Conservation (phyloP, 2,888 invertebrate genomes). For the Conops quadrifasciatus region DNA sequence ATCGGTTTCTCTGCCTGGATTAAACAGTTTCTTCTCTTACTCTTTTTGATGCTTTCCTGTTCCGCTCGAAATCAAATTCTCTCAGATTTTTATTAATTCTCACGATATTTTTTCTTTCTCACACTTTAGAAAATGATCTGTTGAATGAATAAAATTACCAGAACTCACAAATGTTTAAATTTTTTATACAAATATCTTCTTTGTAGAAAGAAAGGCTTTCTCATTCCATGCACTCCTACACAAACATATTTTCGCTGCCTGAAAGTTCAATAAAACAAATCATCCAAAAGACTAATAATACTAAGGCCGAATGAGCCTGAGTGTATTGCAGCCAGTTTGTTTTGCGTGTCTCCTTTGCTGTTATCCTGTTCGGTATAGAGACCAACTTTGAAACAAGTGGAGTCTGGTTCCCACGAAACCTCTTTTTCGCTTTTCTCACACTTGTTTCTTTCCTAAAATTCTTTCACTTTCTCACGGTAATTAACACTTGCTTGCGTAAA, state of each 20-base stretch:
- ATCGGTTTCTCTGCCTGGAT: neutral
- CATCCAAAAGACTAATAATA: neutral
- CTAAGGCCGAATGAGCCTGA: neutral
- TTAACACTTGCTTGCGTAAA: neutral
- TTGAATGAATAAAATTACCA: neutral
- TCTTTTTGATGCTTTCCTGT: too few relatives aligned
- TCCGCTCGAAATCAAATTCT: too few relatives aligned
- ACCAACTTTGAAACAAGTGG: neutral
- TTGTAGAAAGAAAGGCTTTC: too few relatives aligned
- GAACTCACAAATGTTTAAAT: too few relatives aligned
- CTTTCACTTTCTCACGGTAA: neutral
- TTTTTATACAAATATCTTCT: too few relatives aligned
- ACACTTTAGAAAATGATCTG: too few relatives aligned
- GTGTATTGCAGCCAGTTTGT: neutral
- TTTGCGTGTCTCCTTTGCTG: slow-evolving; percentile 1
- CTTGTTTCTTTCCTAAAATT: too few relatives aligned
- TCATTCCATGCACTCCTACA: too few relatives aligned
- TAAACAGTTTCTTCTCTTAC: too few relatives aligned
- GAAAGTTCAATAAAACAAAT: neutral
- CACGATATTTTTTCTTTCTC: too few relatives aligned
- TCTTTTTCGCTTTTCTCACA: neutral
- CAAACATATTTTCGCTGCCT: too few relatives aligned
- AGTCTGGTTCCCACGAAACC: slow-evolving; percentile 21
- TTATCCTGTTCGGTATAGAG: neutral
- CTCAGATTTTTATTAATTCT: too few relatives aligned